Conservation (phyloP, 2,797 vertebrate species). For the Prionace glauca region DNA sequence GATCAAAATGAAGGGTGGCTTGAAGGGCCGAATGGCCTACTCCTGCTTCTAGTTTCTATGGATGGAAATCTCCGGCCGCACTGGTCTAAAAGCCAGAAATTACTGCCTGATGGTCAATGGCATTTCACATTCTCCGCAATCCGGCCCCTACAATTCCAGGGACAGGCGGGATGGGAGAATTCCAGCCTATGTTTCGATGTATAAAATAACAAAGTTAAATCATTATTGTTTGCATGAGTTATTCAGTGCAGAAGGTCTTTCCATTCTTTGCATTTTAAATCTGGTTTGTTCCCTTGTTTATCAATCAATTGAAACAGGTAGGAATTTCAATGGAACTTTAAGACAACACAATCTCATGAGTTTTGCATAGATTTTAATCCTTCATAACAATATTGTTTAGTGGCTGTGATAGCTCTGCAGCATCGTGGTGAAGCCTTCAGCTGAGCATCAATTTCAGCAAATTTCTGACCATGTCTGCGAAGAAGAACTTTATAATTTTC, state of each 20-base stretch:
- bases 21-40: too few species aligned
- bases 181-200: slow-evolving; percentile 40
- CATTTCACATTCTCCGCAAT: too few species aligned
- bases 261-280: slow-evolving; percentile 41
- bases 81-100: too few species aligned
- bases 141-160: too few species aligned
- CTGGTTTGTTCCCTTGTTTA: background rate
- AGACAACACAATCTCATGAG: background rate
- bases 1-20: too few species aligned
- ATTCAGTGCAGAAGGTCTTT: slow-evolving; percentile 56
- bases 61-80: too few species aligned
- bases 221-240: slow-evolving; percentile 64
- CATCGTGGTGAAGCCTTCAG: background rate
- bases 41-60: too few species aligned
- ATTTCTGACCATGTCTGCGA: background rate
- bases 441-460: background rate
- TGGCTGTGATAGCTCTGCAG: background rate
- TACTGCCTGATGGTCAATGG: too few species aligned
- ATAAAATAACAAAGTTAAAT: slow-evolving; percentile 66
- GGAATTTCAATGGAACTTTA: background rate
- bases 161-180: too few species aligned
- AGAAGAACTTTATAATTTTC: background rate
- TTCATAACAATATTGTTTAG: background rate
- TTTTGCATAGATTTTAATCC: background rate
- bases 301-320: background rate